These are phyloP conservation scores for Sminthopsis crassicaudata DNA, from an alignment of 2,113 vertebrate genomes.

Conservation along the genomic window DNA sequence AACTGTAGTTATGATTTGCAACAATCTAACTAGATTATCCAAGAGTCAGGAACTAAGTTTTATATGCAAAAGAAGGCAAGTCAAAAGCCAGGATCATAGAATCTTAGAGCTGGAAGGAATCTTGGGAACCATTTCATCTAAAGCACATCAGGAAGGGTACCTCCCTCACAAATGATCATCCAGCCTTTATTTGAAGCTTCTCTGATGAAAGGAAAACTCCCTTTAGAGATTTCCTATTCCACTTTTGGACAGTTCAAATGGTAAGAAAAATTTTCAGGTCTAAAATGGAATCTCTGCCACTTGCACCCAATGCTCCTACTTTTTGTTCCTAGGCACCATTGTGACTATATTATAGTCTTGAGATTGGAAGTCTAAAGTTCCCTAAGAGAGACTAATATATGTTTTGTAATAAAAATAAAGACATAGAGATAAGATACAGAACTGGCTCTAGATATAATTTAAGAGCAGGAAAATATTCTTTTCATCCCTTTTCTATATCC, in stretches of 20 bases:
- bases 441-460: not conserved
- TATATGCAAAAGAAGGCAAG: not conserved
- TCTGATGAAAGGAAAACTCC: not conserved
- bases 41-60: not conserved
- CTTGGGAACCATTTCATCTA: not conserved
- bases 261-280: not conserved
- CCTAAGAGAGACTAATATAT: not conserved
- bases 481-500: not conserved
- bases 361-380: not conserved
- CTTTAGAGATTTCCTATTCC: not conserved
- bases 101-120: not conserved
- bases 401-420: not conserved
- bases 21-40: not conserved
- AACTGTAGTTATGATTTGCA: not conserved
- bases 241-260: not conserved
- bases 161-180: not conserved
- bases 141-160: not conserved
- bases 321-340: not conserved
- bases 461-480: not conserved
- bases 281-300: not conserved
- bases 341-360: not conserved
- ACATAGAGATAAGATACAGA: not conserved
- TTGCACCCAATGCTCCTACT: not conserved
- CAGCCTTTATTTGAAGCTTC: not conserved
- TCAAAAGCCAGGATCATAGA: not conserved